phyloP scores from a whole-genome alignment of 2,113 vertebrate genomes.

The Petrocephalus microphthalmus region DNA sequence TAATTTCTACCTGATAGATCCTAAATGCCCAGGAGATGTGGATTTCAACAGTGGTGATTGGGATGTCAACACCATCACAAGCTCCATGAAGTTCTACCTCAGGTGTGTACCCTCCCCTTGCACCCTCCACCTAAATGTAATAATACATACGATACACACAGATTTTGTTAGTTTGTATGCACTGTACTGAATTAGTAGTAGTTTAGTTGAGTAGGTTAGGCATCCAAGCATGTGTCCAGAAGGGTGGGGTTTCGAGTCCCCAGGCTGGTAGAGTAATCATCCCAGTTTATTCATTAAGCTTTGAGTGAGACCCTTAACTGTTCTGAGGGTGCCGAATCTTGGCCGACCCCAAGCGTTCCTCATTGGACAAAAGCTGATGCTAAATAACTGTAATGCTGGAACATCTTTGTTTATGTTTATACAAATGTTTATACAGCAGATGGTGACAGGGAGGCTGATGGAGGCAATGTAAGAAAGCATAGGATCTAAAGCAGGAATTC shows the following conservation, averaged over 20 bases:
- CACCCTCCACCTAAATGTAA: neutral
- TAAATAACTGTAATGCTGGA: neutral
- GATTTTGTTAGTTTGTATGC: neutral
- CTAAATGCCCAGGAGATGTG: slow-evolving; percentile 77
- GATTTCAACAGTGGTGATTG: slow-evolving; percentile 78
- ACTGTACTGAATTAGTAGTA: neutral
- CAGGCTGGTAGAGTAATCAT: neutral
- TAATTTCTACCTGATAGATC: slow-evolving; percentile 57
- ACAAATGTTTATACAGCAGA: neutral
- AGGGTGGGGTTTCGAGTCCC: neutral
- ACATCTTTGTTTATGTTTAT: no score
- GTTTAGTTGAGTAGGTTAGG: neutral
- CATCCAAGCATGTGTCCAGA: neutral
- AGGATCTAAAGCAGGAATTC: neutral
- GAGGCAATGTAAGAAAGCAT: neutral
- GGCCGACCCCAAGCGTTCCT: neutral
- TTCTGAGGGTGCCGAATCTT: neutral
- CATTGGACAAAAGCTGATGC: neutral
- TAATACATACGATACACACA: neutral
- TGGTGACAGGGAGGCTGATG: neutral
- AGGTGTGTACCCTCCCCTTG: slow-evolving; percentile 59
- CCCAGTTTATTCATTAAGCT: neutral
- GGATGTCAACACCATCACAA: slow-evolving; percentile 94
- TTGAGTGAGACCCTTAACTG: neutral
- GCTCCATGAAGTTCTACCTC: slow-evolving; percentile 94